A percentile compares a stretch with the other conserved stretches of the same genome.
These are phyloP conservation scores for Gymnothorax reevesii DNA, from an alignment of 2,797 vertebrate species.

Conservation along the genomic window DNA sequence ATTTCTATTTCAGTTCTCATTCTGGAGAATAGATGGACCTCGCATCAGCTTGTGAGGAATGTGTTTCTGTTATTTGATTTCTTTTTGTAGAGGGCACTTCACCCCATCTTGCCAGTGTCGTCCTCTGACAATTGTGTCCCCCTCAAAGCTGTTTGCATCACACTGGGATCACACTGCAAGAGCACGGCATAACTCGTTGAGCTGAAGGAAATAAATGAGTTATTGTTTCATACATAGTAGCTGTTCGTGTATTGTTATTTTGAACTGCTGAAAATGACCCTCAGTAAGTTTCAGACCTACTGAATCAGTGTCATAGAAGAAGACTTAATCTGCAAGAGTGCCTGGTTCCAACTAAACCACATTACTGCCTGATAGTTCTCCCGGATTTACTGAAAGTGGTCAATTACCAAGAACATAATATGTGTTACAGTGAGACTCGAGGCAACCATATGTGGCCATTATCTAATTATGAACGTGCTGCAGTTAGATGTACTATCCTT, in stretches of 20 bases:
- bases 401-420: neutral
- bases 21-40: neutral
- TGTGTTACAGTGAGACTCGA: neutral
- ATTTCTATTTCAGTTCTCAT: neutral
- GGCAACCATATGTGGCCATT: neutral
- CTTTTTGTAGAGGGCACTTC: neutral
- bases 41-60: neutral
- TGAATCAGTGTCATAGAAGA: neutral
- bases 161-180: neutral
- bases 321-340: neutral
- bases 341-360: neutral
- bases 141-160: neutral
- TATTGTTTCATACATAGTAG: neutral
- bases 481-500: neutral
- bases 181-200: neutral
- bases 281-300: neutral
- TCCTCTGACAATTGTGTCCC: neutral
- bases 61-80: neutral
- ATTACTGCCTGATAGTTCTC: neutral
- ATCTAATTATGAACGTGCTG: neutral
- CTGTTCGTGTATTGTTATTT: neutral
- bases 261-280: neutral
- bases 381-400: neutral
- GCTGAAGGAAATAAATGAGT: neutral
- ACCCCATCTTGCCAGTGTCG: neutral